These are phyloP conservation scores for Cariama cristata DNA, from an alignment of 2,113 vertebrate species.

Conservation along the genomic window DNA sequence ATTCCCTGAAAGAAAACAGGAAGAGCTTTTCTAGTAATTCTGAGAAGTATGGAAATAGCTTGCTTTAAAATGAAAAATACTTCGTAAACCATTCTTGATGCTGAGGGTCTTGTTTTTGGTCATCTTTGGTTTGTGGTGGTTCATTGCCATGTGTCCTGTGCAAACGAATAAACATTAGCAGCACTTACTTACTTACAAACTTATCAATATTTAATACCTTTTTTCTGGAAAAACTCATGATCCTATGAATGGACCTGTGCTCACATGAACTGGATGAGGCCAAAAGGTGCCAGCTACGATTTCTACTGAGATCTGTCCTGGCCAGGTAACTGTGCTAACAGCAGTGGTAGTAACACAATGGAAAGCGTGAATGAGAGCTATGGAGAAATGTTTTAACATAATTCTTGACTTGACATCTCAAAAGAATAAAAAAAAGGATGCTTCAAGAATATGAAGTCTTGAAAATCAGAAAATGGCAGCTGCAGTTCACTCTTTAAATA, in stretches of 20 bases:
- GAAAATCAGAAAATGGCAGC: not conserved
- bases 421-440: not conserved
- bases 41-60: not conserved
- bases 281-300: not conserved
- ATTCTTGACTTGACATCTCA: not conserved
- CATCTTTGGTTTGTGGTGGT: conserved; percentile 75
- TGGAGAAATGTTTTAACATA: not conserved
- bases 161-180: conserved; percentile 56
- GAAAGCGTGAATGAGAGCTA: not conserved
- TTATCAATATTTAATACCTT: not conserved
- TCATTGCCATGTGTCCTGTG: conserved; percentile 82
- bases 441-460: not conserved
- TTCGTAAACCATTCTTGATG: conserved; percentile 98
- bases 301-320: not conserved
- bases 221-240: not conserved
- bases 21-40: not conserved
- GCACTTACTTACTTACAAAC: not conserved
- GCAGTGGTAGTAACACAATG: not conserved
- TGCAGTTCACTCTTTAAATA: not conserved
- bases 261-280: not conserved
- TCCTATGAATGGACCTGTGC: not conserved
- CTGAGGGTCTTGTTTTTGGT: conserved; percentile 78
- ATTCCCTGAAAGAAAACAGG: not conserved
- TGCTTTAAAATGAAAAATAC: conserved; percentile 92
- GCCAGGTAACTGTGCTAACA: not conserved